Conservation (phyloP, 2,888 invertebrate species). For the Pterostichus madidus region DNA sequence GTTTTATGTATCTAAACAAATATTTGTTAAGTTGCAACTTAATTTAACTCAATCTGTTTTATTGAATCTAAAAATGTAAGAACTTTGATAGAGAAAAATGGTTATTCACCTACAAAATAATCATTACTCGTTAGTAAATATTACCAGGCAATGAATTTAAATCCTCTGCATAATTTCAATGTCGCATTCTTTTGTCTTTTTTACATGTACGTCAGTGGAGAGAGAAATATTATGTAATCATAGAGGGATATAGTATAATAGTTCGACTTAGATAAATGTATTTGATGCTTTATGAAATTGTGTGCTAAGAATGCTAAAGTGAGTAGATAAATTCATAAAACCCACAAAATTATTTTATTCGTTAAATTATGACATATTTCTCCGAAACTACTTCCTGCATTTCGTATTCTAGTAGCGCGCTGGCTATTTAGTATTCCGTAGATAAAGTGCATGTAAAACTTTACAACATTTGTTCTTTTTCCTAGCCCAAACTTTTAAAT, state of each 20-base stretch:
- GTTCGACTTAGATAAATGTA: conserved; percentile 11
- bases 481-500: conserved; percentile 32
- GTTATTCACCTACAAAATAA: too few relatives aligned
- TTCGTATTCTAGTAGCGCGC: conserved; percentile 28
- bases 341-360: conserved; percentile 50
- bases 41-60: too few relatives aligned
- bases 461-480: conserved; percentile 32
- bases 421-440: conserved; percentile 42
- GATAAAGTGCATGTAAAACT: conserved; percentile 44
- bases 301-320: conserved; percentile 34
- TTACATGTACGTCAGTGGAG: too few relatives aligned
- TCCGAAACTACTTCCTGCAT: conserved; percentile 27
- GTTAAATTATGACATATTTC: conserved; percentile 46
- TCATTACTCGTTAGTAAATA: too few relatives aligned
- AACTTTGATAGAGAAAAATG: too few relatives aligned
- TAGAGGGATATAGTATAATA: not conserved
- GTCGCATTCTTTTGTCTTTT: too few relatives aligned
- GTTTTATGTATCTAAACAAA: too few relatives aligned
- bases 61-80: too few relatives aligned
- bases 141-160: too few relatives aligned
- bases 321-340: conserved; percentile 36
- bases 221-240: too few relatives aligned
- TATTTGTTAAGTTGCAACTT: too few relatives aligned
- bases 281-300: not conserved
- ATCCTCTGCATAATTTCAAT: too few relatives aligned